Percentiles rank a stretch among this genome's conserved stretches.
These are phyloP conservation scores for Zygaena filipendulae DNA, from an alignment of 2,888 invertebrate species.

Conservation along the genomic window DNA sequence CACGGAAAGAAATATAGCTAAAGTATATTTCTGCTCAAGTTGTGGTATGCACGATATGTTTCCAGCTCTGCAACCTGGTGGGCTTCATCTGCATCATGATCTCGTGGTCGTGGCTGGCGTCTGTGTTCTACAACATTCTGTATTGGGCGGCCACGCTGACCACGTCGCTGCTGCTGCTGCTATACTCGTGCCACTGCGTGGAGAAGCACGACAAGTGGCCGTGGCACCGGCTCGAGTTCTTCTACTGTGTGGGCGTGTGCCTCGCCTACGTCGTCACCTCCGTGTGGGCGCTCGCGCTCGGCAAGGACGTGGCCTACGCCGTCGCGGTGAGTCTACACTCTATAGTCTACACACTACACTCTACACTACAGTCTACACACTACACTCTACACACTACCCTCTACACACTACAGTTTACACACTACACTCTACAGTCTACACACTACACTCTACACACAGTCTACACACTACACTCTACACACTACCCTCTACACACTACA, in stretches of 20 bases:
- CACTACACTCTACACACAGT: no score
- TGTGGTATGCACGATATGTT: no score
- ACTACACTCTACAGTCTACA: no score
- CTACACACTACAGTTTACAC: no score
- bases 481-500: no score
- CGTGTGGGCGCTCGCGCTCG: constrained; percentile 73
- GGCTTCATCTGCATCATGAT: constrained; percentile 86
- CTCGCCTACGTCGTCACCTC: constrained; percentile 80
- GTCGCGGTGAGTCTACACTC: constrained; percentile 74
- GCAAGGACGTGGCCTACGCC: constrained; percentile 69
- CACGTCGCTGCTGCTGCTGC: constrained; percentile 75
- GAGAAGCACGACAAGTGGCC: constrained; percentile 85
- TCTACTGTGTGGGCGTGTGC: constrained; percentile 76
- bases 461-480: no score
- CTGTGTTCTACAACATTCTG: constrained; percentile 80
- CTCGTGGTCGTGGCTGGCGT: constrained; percentile 70
- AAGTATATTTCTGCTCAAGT: no score
- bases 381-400: no score
- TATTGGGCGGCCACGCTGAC: constrained; percentile 85
- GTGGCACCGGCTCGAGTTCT: constrained; percentile 85
- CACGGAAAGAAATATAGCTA: no score
- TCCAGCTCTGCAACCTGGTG: constrained; percentile 74
- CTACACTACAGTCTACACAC: no score
- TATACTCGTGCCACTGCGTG: constrained; percentile 85
- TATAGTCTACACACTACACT: constrained; percentile 1